Percentiles rank a stretch among this genome's conserved stretches.
Conservation (phyloP, 2,888 invertebrate species). For the Horisme vitalbata region DNA sequence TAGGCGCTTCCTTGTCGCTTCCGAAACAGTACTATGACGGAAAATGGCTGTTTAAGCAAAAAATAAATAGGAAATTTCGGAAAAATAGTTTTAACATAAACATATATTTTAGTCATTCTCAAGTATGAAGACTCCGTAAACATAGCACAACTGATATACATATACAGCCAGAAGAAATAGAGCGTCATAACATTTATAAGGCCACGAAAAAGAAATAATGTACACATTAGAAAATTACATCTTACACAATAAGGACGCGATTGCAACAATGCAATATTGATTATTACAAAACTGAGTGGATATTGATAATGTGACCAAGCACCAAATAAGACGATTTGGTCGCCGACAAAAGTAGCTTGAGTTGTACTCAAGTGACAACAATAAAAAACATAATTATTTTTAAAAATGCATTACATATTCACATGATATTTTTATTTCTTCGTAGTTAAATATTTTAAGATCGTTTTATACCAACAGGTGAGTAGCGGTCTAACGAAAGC, state of each 20-base stretch:
- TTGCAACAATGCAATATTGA: constrained; percentile 28
- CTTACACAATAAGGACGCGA: constrained; percentile 28
- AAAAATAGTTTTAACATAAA: not conserved
- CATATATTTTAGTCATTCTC: constrained; percentile 4
- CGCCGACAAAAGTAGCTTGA: constrained; percentile 2
- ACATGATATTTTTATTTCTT: no score
- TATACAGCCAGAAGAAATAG: constrained; percentile 31
- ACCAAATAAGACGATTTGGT: not conserved
- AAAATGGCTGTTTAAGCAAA: no score
- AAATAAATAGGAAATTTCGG: no score
- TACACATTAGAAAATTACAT: constrained; percentile 28
- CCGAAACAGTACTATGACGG: no score
- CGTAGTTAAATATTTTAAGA: no score
- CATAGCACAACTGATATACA: constrained; percentile 2
- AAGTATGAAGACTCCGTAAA: constrained; percentile 3
- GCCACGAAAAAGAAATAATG: constrained; percentile 45
- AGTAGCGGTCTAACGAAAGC: no score
- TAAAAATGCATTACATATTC: no score
- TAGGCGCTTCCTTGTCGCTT: no score
- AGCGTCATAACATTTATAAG: constrained; percentile 47
- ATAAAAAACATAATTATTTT: no score
- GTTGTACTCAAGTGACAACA: no score
- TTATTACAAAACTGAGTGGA: constrained; percentile 19
- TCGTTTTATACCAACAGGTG: no score
- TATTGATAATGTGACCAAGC: constrained; percentile 10